Conservation (phyloP, 2,888 invertebrate genomes). For the Rotaria socialis region DNA sequence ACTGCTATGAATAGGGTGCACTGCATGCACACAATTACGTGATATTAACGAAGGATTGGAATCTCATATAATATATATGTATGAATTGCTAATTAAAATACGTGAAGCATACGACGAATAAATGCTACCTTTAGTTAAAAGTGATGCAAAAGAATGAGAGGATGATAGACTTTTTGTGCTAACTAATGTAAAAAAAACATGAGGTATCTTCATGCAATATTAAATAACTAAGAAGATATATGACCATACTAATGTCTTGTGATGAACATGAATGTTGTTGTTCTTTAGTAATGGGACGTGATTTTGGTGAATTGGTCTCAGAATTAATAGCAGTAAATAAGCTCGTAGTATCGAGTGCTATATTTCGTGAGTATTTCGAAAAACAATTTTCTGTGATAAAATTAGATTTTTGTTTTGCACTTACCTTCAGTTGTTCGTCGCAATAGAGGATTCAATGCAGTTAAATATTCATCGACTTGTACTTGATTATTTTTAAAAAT, state of each 20-base stretch:
- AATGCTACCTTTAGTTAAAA: background rate
- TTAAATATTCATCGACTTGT: conserved; percentile 86
- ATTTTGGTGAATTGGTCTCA: background rate
- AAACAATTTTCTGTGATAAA: background rate
- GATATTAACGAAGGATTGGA: background rate
- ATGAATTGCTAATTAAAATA: background rate
- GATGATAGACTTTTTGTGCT: background rate
- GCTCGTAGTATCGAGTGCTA: background rate
- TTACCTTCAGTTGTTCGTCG: conserved; percentile 62
- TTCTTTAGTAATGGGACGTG: background rate
- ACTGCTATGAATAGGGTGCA: background rate
- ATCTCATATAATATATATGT: background rate
- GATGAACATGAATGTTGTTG: background rate
- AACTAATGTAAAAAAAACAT: background rate
- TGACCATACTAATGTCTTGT: background rate
- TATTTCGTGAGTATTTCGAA: background rate
- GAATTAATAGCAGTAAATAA: background rate
- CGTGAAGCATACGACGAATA: background rate
- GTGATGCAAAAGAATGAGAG: background rate
- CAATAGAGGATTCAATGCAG: conserved; percentile 74
- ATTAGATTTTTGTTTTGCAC: background rate
- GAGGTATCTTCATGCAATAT: too few species aligned
- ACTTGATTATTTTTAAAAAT: conserved; percentile 68
- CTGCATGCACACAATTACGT: background rate
- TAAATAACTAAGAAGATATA: background rate